Percentiles rank a stretch among this genome's conserved stretches.
These are phyloP conservation scores for Eurystomus glaucurus DNA, from an alignment of 2,797 vertebrate genomes.

Conservation along the genomic window DNA sequence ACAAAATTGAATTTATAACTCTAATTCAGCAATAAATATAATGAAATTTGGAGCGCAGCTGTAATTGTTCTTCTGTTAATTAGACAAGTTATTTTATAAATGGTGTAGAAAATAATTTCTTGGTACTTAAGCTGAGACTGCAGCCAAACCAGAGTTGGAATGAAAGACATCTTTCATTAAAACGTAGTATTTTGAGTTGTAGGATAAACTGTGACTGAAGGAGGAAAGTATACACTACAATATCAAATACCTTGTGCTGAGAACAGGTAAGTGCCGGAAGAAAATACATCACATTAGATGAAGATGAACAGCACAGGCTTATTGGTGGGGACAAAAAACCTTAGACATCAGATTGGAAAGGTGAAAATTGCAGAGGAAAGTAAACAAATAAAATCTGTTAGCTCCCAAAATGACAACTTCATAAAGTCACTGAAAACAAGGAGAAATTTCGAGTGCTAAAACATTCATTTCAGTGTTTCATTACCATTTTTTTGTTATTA, in stretches of 20 bases:
- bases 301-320: not conserved
- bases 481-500: not conserved
- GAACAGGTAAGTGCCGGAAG: not conserved
- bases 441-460: not conserved
- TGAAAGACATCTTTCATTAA: not conserved
- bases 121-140: not conserved
- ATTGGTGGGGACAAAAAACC: not conserved
- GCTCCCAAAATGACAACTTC: not conserved
- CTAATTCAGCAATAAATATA: conserved; percentile 4
- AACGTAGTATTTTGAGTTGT: not conserved
- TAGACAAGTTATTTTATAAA: conserved; percentile 17
- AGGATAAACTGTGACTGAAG: not conserved
- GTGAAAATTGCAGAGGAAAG: not conserved
- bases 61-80: not conserved
- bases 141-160: not conserved
- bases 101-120: not conserved
- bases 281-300: not conserved
- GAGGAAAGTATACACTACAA: not conserved
- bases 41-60: not conserved
- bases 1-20: not conserved
- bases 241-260: not conserved
- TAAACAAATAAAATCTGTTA: not conserved
- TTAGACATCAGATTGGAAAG: not conserved
- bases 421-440: not conserved
- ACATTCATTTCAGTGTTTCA: not conserved